These are phyloP conservation scores for Rhinoptilus africanus DNA, from an alignment of 2,113 vertebrate species.

Conservation along the genomic window DNA sequence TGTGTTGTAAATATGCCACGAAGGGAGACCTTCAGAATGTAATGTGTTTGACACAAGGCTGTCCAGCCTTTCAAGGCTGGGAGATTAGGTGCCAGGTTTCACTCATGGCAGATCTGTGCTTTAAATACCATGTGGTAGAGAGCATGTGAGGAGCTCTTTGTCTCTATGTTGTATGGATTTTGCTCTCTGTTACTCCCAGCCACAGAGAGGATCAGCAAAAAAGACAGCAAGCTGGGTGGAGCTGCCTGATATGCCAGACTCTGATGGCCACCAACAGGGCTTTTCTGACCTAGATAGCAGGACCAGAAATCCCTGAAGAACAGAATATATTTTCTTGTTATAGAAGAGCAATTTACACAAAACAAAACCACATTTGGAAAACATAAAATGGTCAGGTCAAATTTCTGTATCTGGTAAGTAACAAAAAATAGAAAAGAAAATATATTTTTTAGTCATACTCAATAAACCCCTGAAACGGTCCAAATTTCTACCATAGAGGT, in stretches of 20 bases:
- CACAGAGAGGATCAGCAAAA: background rate
- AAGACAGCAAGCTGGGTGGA: background rate
- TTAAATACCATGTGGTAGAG: background rate
- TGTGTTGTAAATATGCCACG: background rate
- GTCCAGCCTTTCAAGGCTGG: background rate
- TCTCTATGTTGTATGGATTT: background rate
- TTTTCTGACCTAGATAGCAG: background rate
- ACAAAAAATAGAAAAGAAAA: background rate
- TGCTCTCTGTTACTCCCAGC: background rate
- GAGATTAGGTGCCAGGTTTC: background rate
- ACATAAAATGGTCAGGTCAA: background rate
- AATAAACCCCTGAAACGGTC: background rate
- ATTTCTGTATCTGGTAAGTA: background rate
- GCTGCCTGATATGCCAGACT: background rate
- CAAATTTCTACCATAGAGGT: background rate
- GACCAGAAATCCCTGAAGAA: background rate
- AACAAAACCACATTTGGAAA: background rate
- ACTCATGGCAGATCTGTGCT: background rate
- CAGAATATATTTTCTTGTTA: background rate
- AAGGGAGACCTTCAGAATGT: background rate
- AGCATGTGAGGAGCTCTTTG: background rate
- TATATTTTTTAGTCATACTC: background rate
- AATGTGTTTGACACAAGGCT: background rate
- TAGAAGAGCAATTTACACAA: background rate
- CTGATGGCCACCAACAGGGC: background rate